Conservation (phyloP, 2,797 vertebrate species). For the Liasis olivaceus region DNA sequence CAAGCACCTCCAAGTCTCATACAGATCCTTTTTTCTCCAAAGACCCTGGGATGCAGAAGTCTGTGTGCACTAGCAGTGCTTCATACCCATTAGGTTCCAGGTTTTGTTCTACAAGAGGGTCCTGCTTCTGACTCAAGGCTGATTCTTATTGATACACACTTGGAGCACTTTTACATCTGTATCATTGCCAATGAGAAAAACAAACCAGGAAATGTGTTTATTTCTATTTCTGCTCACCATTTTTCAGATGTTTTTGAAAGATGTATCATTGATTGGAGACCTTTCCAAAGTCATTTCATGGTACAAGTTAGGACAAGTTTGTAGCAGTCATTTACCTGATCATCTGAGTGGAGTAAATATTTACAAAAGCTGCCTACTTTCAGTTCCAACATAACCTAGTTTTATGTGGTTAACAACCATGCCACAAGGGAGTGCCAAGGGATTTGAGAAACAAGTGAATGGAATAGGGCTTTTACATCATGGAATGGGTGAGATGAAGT, state of each 20-base stretch:
- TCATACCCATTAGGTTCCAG: conserved; percentile 33
- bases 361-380: neutral
- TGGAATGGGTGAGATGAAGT: neutral
- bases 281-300: neutral
- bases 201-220: neutral
- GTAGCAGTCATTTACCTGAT: neutral
- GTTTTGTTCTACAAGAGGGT: conserved; percentile 29
- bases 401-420: neutral
- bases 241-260: neutral
- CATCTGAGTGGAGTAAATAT: neutral
- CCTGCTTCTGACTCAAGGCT: conserved; percentile 45
- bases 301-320: conserved; percentile 7
- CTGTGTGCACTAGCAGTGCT: neutral
- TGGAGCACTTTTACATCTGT: conserved; percentile 3
- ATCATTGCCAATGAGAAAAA: neutral
- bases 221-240: neutral
- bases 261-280: neutral
- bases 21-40: conserved; percentile 18
- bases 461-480: neutral
- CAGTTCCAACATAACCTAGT: neutral
- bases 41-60: conserved; percentile 27
- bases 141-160: conserved; percentile 44
- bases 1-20: conserved; percentile 34
- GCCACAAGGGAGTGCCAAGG: neutral
- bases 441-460: neutral